These are phyloP conservation scores for Cactoblastis cactorum DNA, from an alignment of 2,888 invertebrate species.

Conservation along the genomic window DNA sequence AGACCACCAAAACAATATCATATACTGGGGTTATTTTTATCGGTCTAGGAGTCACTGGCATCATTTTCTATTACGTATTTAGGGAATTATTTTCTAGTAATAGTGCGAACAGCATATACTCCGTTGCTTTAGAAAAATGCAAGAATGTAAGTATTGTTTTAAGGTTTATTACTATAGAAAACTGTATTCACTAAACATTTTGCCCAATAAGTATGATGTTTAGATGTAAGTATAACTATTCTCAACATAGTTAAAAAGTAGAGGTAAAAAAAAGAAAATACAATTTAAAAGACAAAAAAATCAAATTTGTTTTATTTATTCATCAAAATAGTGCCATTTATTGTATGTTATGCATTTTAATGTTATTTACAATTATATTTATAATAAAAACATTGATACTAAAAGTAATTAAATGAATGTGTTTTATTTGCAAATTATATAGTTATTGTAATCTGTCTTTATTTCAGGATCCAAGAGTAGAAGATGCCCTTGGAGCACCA, in stretches of 20 bases:
- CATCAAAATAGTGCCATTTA: too few species aligned
- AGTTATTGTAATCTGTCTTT: conserved; percentile 11
- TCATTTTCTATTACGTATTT: conserved; percentile 91
- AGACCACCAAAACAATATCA: conserved; percentile 92
- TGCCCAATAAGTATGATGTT: too few species aligned
- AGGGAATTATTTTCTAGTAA: conserved; percentile 92
- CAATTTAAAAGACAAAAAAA: neutral
- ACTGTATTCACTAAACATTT: too few species aligned
- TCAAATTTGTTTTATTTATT: conserved; percentile 17
- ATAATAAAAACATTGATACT: too few species aligned
- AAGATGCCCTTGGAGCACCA: conserved; percentile 92
- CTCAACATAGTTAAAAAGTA: too few species aligned
- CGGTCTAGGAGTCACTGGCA: conserved; percentile 89
- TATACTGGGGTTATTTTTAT: conserved; percentile 90
- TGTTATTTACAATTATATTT: too few species aligned
- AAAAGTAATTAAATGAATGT: too few species aligned
- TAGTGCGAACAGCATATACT: conserved; percentile 92
- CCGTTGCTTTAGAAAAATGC: conserved; percentile 87
- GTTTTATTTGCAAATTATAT: too few species aligned
- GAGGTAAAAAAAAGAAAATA: too few species aligned
- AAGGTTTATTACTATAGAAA: too few species aligned
- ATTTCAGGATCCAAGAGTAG: conserved; percentile 83
- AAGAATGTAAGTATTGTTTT: conserved; percentile 81
- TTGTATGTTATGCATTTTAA: too few species aligned
- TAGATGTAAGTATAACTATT: too few species aligned